Evolutionary conservation across 2,888 invertebrate species (phyloP).

Genomic region (Plemyria rubiginata): DNA sequence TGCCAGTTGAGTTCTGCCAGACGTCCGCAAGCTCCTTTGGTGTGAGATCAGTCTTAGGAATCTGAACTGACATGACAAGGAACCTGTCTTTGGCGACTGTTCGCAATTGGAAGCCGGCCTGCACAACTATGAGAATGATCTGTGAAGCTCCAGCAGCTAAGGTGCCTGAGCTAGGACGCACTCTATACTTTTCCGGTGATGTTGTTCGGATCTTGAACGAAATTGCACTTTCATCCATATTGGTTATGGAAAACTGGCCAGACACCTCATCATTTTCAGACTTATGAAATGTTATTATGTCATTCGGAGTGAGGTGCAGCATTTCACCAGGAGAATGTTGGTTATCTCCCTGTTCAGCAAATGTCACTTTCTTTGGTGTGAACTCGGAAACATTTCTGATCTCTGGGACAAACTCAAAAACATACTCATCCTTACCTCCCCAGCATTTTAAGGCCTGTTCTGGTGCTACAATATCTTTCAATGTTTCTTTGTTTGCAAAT

Average conservation of each 20-base stretch:
- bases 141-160: conserved; percentile 87
- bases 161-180: conserved; percentile 94
- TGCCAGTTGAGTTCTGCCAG: conserved; percentile 88
- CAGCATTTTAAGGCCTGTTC: conserved; percentile 91
- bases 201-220: conserved; percentile 95
- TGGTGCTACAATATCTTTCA: conserved; percentile 89
- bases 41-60: conserved; percentile 84
- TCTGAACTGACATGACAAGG: conserved; percentile 92
- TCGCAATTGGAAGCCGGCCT: conserved; percentile 88
- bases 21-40: conserved; percentile 88
- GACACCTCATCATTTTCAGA: conserved; percentile 88
- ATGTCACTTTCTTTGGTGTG: conserved; percentile 79
- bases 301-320: conserved; percentile 87
- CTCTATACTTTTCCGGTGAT: conserved; percentile 97
- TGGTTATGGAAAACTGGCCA: conserved; percentile 88
- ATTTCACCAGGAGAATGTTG: conserved; percentile 82
- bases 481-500: conserved; percentile 90
- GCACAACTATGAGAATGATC: conserved; percentile 89
- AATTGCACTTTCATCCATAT: conserved; percentile 84
- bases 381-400: conserved; percentile 62
- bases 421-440: conserved; percentile 92
- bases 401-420: conserved; percentile 89
- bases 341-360: conserved; percentile 68
- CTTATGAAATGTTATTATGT: conserved; percentile 88
- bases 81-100: conserved; percentile 93